phyloP scores from a whole-genome alignment of 2,797 vertebrate genomes.

The Acipenser oxyrinchus region DNA sequence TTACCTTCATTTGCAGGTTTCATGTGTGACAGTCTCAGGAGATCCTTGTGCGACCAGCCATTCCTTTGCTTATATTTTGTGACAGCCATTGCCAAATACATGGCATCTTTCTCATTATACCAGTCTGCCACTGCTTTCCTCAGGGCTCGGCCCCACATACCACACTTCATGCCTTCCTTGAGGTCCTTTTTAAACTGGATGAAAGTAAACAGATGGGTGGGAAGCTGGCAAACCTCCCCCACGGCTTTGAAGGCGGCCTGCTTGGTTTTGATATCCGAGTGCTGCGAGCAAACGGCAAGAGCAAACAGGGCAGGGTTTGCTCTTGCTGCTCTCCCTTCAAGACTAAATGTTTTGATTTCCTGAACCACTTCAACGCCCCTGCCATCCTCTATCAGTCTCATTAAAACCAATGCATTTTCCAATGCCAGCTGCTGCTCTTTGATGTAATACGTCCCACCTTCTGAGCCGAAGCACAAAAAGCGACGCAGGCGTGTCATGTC shows the following conservation, averaged over 20 bases:
- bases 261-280: slow-evolving; percentile 72
- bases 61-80: slow-evolving; percentile 84
- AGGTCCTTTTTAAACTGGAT: slow-evolving; percentile 89
- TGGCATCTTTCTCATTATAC: slow-evolving; percentile 81
- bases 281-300: slow-evolving; percentile 83
- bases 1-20: slow-evolving; percentile 85
- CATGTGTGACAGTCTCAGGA: slow-evolving; percentile 83
- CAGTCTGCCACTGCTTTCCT: slow-evolving; percentile 85
- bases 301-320: slow-evolving; percentile 72
- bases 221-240: slow-evolving; percentile 71
- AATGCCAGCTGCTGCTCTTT: slow-evolving; percentile 62
- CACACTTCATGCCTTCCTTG: slow-evolving; percentile 81
- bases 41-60: slow-evolving; percentile 92
- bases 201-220: slow-evolving; percentile 81
- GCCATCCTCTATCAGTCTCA: slow-evolving; percentile 75
- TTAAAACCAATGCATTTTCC: slow-evolving; percentile 57
- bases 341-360: slow-evolving; percentile 69
- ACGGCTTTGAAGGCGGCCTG: slow-evolving; percentile 78
- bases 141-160: slow-evolving; percentile 90
- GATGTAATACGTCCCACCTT: slow-evolving; percentile 64
- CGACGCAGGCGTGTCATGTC: slow-evolving; percentile 67
- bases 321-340: slow-evolving; percentile 60
- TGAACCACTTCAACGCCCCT: slow-evolving; percentile 75
- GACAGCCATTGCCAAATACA: slow-evolving; percentile 74
- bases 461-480: slow-evolving; percentile 83